Base-by-base conservation (phyloP, 2,888 invertebrate species). In the Caenorhabditis sp. region DNA sequence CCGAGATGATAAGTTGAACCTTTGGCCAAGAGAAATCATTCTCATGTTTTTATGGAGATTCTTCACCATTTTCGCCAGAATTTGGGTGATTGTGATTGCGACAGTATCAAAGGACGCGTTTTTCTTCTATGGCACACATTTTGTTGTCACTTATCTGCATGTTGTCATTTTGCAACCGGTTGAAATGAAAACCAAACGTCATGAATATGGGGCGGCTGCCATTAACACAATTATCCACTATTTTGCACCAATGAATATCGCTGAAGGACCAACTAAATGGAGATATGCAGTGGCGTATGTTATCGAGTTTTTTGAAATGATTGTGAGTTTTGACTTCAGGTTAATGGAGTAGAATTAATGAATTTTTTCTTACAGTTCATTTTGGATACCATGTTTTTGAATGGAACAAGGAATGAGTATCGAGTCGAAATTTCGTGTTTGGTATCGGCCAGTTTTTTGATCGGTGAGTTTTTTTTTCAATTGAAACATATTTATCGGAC, bases 211-310 rank as follows among this genome's bases (percentile, higher is more conserved):
- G 5, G 17, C 84, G 1, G 31, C 78, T n/a, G 43, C 73, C 20
- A 72, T 83, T 23, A 84, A 82, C 43, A 69, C 72, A 1, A 64
- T 74, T 20, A 77, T 85, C 38, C 85, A 85, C 59, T 62, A 77
- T 14, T 83, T 82, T 66, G 74, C 79, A 1, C 85, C 85, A 0
- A 85, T 84, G 67, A 85, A 85, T 54, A 83, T 82, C 74, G 78
- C 80, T 1, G 84, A 85, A 50, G 83, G 84, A 8, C 54, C 58
- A 4, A 83, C 84, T 1, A 52, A 79, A 49, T 74, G 62, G 43
- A 66, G 81, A 59, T 85, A 85, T 59, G 25, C 66, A 0, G 26
- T 61, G 1, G 84, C 81, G 0, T 83, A 83, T 53, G 23, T 38
- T 4, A 49, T 85, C 2, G 85, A 85, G 61, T 59, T 77, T 17